Evolutionary conservation across 2,888 invertebrate species (phyloP), one percentile per base, ranked within the genome.

Genomic region (Zygothrica quintamaculata): DNA sequence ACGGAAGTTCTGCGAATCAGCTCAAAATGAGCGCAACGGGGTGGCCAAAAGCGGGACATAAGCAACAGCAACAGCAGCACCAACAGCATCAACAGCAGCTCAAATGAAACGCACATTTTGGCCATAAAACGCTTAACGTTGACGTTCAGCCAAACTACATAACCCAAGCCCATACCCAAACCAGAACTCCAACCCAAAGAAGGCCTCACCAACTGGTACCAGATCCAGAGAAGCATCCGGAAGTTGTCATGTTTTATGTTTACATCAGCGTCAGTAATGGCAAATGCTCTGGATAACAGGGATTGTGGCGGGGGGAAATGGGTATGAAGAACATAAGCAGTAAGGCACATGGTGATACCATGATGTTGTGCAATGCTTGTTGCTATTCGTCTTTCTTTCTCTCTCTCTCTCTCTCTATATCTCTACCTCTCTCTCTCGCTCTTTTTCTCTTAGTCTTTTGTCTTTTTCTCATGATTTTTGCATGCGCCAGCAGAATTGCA

Each of bases 231-330:
- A 40, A 53, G 50, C 70, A 66, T 62, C 67, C 73, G 86, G 67
- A 80, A 77, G 84, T 77, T 81, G 84, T 84, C 81, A 74, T 84
- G 81, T 77, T 86, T 80, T 84, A 80, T 80, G 84, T 86, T 60
- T 65, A 77, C 72, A 84, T 72, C 78, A 65, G 59, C 42, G 70
- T 43, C 42, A 70, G 61, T 46, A 51, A 48, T 31, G 43, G 39
- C 50, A 57, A 56, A 29, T 31, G 52, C 12, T 22, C 25, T 18
- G 33, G 15, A 8, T 40, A 26, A 29, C n/a, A n/a, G n/a, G n/a
- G n/a, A n/a, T n/a, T n/a, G 6, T 7, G 22, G 43, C 11, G 34
- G 25, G 22, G 26, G 40, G 8, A 29, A 42, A 39, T n/a, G 16
- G 34, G 16, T 16, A 57, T 36, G 18, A 31, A 40, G 37, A 16